Percentiles rank a stretch among this genome's conserved stretches.
Evolutionary conservation across 2,888 invertebrate genomes (phyloP).

Genomic region (Mellilla xanthometata): DNA sequence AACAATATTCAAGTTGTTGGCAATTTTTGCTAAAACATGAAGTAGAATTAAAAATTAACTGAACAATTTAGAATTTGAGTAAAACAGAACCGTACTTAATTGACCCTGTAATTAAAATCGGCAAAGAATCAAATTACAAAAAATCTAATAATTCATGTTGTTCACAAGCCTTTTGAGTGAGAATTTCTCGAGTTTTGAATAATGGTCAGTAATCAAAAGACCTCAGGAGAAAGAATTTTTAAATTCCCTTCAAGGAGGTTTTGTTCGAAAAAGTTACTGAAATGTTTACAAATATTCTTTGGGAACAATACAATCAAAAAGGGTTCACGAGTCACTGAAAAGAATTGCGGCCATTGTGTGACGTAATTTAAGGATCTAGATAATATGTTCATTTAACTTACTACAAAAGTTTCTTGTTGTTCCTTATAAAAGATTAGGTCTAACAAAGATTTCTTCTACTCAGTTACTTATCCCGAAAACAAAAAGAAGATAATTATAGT

Average conservation of each 20-base stretch:
- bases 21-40: too few species aligned
- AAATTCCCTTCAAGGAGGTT: conserved; percentile 13
- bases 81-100: too few species aligned
- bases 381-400: too few species aligned
- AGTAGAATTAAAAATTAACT: too few species aligned
- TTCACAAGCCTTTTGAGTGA: conserved; percentile 1
- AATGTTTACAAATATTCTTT: conserved; percentile 3
- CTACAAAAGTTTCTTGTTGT: too few species aligned
- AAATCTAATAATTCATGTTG: conserved; percentile 17
- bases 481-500: too few species aligned
- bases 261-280: conserved; percentile 11
- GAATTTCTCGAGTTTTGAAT: conserved; percentile 30
- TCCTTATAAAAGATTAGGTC: too few species aligned
- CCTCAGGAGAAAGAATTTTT: conserved; percentile 18
- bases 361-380: neutral
- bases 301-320: conserved; percentile 3
- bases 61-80: too few species aligned
- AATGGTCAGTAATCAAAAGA: conserved; percentile 30
- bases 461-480: too few species aligned
- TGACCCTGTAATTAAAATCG: conserved; percentile 29
- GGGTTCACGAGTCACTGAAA: neutral
- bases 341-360: conserved; percentile 4
- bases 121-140: conserved; percentile 28
- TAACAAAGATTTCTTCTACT: too few species aligned
- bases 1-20: too few species aligned